Conservation (phyloP, 2,888 invertebrate genomes). For the Caenorhabditis sinica region DNA sequence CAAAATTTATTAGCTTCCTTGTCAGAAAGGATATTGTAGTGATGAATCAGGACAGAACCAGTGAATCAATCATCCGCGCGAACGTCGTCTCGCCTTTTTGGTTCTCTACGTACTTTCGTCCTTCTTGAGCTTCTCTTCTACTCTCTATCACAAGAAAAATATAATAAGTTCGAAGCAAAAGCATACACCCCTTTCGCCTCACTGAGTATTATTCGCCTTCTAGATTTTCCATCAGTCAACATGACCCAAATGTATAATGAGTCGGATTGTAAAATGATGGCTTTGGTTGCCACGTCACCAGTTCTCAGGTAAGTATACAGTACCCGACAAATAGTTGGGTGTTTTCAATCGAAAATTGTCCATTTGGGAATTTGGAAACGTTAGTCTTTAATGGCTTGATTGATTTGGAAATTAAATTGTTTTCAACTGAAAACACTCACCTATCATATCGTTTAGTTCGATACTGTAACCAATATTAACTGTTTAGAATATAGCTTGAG, state of each 20-base stretch:
- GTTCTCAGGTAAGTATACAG: conserved; percentile 13
- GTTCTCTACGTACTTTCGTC: background rate
- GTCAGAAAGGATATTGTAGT: conserved; percentile 2
- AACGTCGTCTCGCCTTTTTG: background rate
- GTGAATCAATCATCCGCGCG: background rate
- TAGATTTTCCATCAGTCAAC: background rate
- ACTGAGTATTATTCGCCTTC: conserved; percentile 1
- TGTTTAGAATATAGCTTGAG: too few relatives aligned
- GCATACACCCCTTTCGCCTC: conserved; percentile 8
- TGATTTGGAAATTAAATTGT: too few relatives aligned
- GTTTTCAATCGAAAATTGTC: too few relatives aligned
- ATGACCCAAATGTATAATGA: conserved; percentile 20
- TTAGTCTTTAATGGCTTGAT: too few relatives aligned
- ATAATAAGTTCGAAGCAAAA: conserved; percentile 1
- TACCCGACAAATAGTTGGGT: background rate
- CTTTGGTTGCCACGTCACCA: conserved; percentile 36
- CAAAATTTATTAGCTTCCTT: conserved; percentile 13
- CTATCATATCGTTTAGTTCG: too few relatives aligned
- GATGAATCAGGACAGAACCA: conserved; percentile 29
- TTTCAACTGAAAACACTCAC: too few relatives aligned
- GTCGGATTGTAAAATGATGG: conserved; percentile 40
- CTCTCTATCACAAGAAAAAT: too few relatives aligned
- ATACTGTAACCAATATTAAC: too few relatives aligned
- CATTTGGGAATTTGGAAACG: too few relatives aligned
- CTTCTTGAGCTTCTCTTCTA: background rate